Base-by-base conservation (phyloP, 2,797 vertebrate species). In the Schizothorax lantsangensis region DNA sequence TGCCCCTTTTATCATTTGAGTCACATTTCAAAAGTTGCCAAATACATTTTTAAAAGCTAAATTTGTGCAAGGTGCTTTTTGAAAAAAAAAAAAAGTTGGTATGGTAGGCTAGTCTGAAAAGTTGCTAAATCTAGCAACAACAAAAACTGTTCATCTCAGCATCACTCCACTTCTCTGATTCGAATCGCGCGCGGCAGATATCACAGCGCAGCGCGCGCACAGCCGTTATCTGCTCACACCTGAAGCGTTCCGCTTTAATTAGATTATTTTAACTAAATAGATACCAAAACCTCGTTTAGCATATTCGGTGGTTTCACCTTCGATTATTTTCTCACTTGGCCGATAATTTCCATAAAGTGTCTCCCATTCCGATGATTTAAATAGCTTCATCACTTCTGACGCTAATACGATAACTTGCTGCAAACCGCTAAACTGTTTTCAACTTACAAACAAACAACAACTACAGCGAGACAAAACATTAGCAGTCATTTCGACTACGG, bases 401-500 rank as follows among this genome's bases (percentile, higher is more conserved):
- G 49, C 33, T n/a, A 78, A 57, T 77, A 3, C 4, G 45, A 15
- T 47, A 49, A 74, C 30, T 23, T 21, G 30, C 26, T 33, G 15
- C 8, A 12, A n/a, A 23, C 33, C 5, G 6, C 74, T 54, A 33
- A 49, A 75, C 47, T 21, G 30, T 21, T 36, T 77, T 10, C 7
- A 7, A 9, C 14, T 17, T 4, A 5, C 6, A 17, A 45, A 79
- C 21, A 79, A 21, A 57, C 19, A 78, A 64, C 54, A 40, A 30
- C 36, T 19, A 10, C 38, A 38, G 33, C 33, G 11, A 54, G 49
- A 52, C 33, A 5, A 30, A 80, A 66, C 59, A 80, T 23, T 6
- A 21, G 73, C 33, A 90, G 92, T 90, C 88, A 90, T 94, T 91
- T 81, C 82, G 74, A 92, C 91, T 45, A 15, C 8, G 5, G 21